Base-by-base conservation (phyloP, 2,113 vertebrate genomes). In the Oncorhynchus keta region DNA sequence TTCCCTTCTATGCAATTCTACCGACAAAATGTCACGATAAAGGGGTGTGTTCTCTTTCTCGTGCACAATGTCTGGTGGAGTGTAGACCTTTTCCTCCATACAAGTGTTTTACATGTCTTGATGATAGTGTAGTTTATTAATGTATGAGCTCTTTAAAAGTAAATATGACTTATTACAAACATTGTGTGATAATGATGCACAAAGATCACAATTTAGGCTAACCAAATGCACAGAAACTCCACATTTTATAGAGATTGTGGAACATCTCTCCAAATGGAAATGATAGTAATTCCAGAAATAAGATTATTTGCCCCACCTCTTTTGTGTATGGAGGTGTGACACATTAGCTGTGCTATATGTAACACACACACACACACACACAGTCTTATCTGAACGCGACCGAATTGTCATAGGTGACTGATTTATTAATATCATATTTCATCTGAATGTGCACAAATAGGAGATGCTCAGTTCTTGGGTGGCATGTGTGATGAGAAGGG, bases 301-400 rank as follows among this genome's bases (percentile, higher is more conserved):
- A 77, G 77, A 59, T 35, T 70, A n/a, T 70, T 70, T 76, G 76
- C 81, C 59, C 84, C 86, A 83, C 84, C 89, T 88, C 86, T 91
- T 91, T 90, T 88, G 87, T 86, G 62, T 80, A 82, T 77, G 84
- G 83, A 83, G 88, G 88, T 90, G 89, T 90, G 83, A 87, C 82
- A 84, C 78, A 72, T 80, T 85, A 70, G 75, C 77, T 77, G 73
- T 22, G 75, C 68, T 76, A 64, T 78, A 51, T 76, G 76, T 74
- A 73, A 74, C 24, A 24, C 24, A 24, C 24, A 24, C 70, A 51
- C 24, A 24, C 45, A 49, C 39, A 18, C 45, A 70, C 39, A 70
- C 26, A 7, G 12, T 35, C 32, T 9, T 39, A 39, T 67, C 28
- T 28, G 26, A 32, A 30, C 57, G 61, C 68, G 48, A 79, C 8